A percentile compares a stretch with the other conserved stretches of the same genome.
These are phyloP conservation scores for Gymnoscopelus microlampas DNA, from an alignment of 2,797 vertebrate genomes.

Conservation along the genomic window DNA sequence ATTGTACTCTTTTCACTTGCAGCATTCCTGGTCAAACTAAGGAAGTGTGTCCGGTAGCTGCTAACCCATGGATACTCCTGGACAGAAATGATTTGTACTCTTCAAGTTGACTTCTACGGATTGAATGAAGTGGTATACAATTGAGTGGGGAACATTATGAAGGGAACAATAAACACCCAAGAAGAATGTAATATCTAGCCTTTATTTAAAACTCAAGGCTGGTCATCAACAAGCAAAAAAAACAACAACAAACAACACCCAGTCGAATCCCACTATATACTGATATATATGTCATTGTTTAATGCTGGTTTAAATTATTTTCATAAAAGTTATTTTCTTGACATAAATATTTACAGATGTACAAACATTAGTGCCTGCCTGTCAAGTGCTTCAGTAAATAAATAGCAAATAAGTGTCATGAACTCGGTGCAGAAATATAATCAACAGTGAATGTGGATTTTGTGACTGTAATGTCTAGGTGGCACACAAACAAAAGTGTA, in stretches of 20 bases:
- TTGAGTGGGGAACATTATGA: too few species aligned
- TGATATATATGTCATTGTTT: not conserved
- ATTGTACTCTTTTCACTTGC: conserved; percentile 51
- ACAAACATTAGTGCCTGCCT: not conserved
- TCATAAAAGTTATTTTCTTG: not conserved
- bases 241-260: not conserved
- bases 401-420: conserved; percentile 37
- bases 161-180: not conserved
- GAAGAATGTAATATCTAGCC: conserved; percentile 14
- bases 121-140: too few species aligned
- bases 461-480: not conserved
- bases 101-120: too few species aligned
- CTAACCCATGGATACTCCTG: not conserved
- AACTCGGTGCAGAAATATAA: conserved; percentile 19
- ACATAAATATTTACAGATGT: not conserved
- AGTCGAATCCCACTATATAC: conserved; percentile 2
- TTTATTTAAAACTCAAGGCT: conserved; percentile 56
- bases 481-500: not conserved
- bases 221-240: conserved; percentile 18
- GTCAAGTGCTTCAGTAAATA: conserved; percentile 38
- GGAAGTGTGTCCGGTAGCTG: conserved; percentile 77
- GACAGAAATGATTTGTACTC: not conserved
- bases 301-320: not conserved
- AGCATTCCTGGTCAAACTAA: conserved; percentile 93
- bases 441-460: not conserved